These are phyloP conservation scores for Eriocheir sinensis DNA, from an alignment of 1,140 invertebrate species.

Conservation along the genomic window DNA sequence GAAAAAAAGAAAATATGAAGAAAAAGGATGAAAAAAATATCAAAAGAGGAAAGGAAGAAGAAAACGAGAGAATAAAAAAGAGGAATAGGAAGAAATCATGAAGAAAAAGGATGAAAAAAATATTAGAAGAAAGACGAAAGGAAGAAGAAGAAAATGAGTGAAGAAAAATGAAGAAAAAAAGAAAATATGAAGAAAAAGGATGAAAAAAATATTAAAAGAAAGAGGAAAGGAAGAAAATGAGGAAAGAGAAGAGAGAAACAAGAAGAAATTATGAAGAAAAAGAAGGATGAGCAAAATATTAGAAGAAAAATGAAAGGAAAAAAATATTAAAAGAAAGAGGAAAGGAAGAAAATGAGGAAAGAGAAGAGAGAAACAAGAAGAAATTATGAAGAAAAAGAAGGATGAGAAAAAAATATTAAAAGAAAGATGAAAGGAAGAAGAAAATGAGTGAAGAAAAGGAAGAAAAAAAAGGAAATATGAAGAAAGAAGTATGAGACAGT, in stretches of 20 bases:
- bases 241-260: too few species aligned
- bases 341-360: neutral
- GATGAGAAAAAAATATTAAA: too few species aligned
- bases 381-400: neutral
- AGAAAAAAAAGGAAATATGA: neutral
- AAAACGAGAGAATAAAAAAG: neutral
- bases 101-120: too few species aligned
- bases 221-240: too few species aligned
- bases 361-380: neutral
- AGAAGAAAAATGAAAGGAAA: too few species aligned
- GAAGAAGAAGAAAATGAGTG: neutral
- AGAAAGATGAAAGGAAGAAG: neutral
- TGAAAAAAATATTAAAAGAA: too few species aligned
- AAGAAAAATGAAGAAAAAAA: neutral
- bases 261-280: too few species aligned
- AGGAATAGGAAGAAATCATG: neutral
- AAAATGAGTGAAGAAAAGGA: neutral
- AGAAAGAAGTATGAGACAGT: neutral
- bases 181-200: neutral
- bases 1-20: too few species aligned
- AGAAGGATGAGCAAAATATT: too few species aligned
- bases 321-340: neutral
- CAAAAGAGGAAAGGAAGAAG: too few species aligned
- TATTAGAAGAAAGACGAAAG: neutral
- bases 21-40: too few species aligned